These are phyloP conservation scores for Argyrosomus japonicus DNA, from an alignment of 2,113 vertebrate genomes.

Conservation along the genomic window DNA sequence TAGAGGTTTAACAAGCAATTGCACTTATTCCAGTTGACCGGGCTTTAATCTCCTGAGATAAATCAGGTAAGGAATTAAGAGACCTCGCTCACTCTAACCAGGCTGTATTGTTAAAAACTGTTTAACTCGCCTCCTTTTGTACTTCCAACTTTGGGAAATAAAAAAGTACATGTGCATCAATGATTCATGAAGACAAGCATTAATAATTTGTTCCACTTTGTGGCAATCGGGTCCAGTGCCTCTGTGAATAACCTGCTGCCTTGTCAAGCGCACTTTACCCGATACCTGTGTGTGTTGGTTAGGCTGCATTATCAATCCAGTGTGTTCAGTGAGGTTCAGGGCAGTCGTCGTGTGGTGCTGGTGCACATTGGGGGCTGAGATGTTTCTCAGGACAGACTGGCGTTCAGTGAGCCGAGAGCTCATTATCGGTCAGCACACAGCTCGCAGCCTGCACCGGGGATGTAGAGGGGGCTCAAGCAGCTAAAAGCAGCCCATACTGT, in stretches of 20 bases:
- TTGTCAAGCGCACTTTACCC: constrained; percentile 33
- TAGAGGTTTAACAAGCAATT: constrained; percentile 66
- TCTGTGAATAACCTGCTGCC: constrained; percentile 37
- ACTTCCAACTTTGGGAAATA: constrained; percentile 37
- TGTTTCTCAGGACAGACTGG: constrained; percentile 56
- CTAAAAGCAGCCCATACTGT: constrained; percentile 65
- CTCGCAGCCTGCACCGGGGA: constrained; percentile 60
- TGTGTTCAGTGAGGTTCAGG: constrained; percentile 25
- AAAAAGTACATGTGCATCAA: constrained; percentile 61
- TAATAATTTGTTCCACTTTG: constrained; percentile 69
- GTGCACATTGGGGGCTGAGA: constrained; percentile 30
- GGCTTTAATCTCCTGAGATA: constrained; percentile 65
- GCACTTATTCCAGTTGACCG: constrained; percentile 64
- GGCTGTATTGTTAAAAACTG: constrained; percentile 24
- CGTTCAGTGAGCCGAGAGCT: constrained; percentile 62
- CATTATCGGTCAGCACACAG: constrained; percentile 58
- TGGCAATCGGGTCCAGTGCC: constrained; percentile 21
- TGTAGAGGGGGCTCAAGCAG: constrained; percentile 59
- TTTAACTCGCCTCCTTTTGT: constrained; percentile 16
- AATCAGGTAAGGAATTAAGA: constrained; percentile 62
- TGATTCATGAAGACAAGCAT: constrained; percentile 69
- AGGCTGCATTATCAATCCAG: constrained; percentile 40
- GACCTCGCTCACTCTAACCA: neutral
- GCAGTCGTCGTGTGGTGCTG: constrained; percentile 33
- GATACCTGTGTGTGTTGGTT: constrained; percentile 19